A percentile compares a stretch with the other conserved stretches of the same genome.
Conservation (phyloP, 2,888 invertebrate genomes). For the Dromius quadrimaculatus region DNA sequence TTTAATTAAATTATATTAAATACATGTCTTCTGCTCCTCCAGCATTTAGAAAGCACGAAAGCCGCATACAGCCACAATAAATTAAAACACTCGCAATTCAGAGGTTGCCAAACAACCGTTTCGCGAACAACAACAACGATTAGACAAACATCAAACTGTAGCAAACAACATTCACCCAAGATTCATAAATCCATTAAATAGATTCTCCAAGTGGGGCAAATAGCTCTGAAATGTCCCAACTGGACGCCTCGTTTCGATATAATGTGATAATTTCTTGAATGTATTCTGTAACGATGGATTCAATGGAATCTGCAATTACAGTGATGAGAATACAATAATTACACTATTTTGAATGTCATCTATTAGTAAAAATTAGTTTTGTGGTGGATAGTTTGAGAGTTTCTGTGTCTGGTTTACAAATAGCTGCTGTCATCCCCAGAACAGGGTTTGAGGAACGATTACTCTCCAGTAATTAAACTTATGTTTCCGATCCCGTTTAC, state of each 20-base stretch:
- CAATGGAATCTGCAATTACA: slow-evolving; percentile 1
- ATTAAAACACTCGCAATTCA: slow-evolving; percentile 20
- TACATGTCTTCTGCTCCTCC: no score
- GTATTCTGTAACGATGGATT: slow-evolving; percentile 26
- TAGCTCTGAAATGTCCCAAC: not conserved
- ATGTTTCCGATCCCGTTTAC: slow-evolving; percentile 49
- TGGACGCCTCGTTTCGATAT: slow-evolving; percentile 24
- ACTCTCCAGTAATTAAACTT: slow-evolving; percentile 50
- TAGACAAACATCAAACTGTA: slow-evolving; percentile 38
- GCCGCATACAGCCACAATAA: slow-evolving; percentile 15
- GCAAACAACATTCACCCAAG: slow-evolving; percentile 33
- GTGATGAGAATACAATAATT: not conserved
- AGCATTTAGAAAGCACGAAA: no score
- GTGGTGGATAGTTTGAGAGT: slow-evolving; percentile 6
- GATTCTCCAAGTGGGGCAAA: slow-evolving; percentile 3
- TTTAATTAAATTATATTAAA: no score
- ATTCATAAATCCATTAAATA: slow-evolving; percentile 38
- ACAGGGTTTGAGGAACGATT: slow-evolving; percentile 39
- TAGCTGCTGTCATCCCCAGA: slow-evolving; percentile 38
- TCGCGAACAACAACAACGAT: slow-evolving; percentile 20
- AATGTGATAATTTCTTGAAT: slow-evolving; percentile 12
- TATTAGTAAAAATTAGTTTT: not conserved
- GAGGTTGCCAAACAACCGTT: slow-evolving; percentile 10
- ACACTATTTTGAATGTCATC: not conserved
- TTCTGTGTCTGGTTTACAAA: slow-evolving; percentile 32